These are phyloP conservation scores for Myrmecophaga tridactyla DNA, from an alignment of 2,113 vertebrate species.

Conservation along the genomic window DNA sequence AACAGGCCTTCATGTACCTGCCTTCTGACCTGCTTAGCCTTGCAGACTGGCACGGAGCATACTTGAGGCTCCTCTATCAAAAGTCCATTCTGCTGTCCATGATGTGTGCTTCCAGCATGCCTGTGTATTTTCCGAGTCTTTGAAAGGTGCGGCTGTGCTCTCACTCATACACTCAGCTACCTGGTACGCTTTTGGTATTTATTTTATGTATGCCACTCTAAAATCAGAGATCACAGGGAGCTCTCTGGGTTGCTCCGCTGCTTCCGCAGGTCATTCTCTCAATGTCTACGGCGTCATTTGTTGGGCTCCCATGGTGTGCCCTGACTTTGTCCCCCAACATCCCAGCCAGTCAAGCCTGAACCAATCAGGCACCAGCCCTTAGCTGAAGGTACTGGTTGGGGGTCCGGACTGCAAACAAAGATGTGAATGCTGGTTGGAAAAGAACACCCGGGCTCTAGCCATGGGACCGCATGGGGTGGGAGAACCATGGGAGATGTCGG, in stretches of 20 bases:
- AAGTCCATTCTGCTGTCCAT: background rate
- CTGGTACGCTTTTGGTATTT: background rate
- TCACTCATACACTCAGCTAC: background rate
- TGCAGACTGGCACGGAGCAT: background rate
- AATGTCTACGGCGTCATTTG: background rate
- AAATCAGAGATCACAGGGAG: background rate
- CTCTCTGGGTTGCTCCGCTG: background rate
- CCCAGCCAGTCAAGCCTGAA: background rate
- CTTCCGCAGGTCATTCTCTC: background rate
- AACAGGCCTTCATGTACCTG: background rate
- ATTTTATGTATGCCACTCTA: background rate
- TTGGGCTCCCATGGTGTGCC: background rate
- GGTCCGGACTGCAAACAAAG: background rate
- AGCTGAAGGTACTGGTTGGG: background rate
- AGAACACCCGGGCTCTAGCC: background rate
- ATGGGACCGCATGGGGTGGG: rapidly evolving
- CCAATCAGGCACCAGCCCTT: background rate
- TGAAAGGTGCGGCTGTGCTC: background rate
- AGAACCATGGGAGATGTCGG: rapidly evolving
- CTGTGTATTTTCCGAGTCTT: background rate
- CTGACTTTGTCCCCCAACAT: background rate
- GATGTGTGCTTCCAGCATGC: background rate
- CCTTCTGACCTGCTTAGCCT: background rate
- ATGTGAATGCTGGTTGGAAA: background rate
- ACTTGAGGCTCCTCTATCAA: background rate